Evolutionary conservation across 1,140 invertebrate genomes (phyloP), one percentile per base, ranked within the genome.

Genomic region (Eurosta solidaginis): DNA sequence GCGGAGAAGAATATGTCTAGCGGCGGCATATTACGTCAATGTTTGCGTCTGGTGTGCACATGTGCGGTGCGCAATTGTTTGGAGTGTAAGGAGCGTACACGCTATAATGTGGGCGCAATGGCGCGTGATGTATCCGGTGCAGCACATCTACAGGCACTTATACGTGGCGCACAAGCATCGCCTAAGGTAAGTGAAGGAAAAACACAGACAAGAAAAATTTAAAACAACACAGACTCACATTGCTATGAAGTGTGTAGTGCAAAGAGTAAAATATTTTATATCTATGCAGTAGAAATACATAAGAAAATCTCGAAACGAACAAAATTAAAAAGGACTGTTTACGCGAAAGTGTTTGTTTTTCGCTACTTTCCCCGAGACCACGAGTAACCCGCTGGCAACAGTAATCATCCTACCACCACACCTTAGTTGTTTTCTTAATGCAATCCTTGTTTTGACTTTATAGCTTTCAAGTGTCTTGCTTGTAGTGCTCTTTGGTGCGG

Each of bases 1-100:
- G 96, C 97, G 0, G 98, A 99, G 88, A 99, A 99, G 89, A 99
- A 99, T 86, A 99, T 99, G 97, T 98, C 97, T n/a, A 96, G 95
- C 84, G 98, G 98, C 33, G 98, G 98, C 49, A 99, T 99, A 80
- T 88, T 99, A 14, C 89, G 98, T 79, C 98, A 99, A 89, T 98
- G 97, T 88, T 91, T 99, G 36, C 90, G 98, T 89, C 89, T 99
- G 91, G 97, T 98, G 83, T 98, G 96, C 91, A 99, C 97, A 87
- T 96, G 96, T 90, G 97, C 97, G 81, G 97, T 99, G 82, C 93
- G 97, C 86, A 99, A 99, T 90, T 98, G 97, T 89, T 92, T 99
- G 87, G 97, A 98, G 91, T 98, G 97, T 90, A 96, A 98, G 91
- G 96, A 98, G 89, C 91, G 96, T 81, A 93, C 93, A 86, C 92